Base-by-base conservation (phyloP, 2,888 invertebrate species). In the Anthoptus insignis region DNA sequence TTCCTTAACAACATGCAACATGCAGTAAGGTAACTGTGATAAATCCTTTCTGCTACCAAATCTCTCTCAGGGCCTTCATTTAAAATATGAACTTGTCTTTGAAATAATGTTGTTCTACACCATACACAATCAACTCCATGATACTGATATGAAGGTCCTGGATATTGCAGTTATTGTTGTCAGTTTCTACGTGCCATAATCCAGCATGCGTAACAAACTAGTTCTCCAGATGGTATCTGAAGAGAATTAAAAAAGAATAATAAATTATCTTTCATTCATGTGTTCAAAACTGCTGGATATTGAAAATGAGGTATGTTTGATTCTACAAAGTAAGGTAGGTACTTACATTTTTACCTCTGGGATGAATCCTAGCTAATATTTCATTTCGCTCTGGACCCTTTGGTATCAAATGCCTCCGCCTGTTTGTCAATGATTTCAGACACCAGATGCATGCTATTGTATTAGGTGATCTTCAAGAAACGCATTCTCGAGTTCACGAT, bases 181-280 rank as follows among this genome's bases (percentile, higher is more conserved):
- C 56, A 56, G 57, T 63, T 63, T 63, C 63, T 63, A 13, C 63
- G 50, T 24, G 63, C 56, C 19, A 27, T 1, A 4, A 64, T 58
- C 64, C 64, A 64, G 58, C 58, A 64, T 21, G 52, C 64, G 52
- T 58, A 64, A 42, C 64, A 64, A 14, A 58, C 64, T 52, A 19
- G 42, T n/a, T 32, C 63, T 16, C 19, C 37, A 32, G 34, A 2
- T n/a, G 49, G 49, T n/a, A 50, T 50, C 49, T 50, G 14, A n/a
- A n/a, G n/a, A 27, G 1, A 27, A 22, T 14, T 2, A 7, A 50
- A 27, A 50, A 50, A 27, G 27, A 50, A 50, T 27, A 50, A 14
- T 50, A n/a, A 50, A 42, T 21, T 39, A 39, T 39, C 13, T 9
- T 21, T 3, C 19, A 9, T 45, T n/a, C n/a, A 45, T 45, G 14